Percentiles rank a stretch among this genome's conserved stretches.
These are phyloP conservation scores for Gymnocheta viridis DNA, from an alignment of 2,888 invertebrate species.

Conservation along the genomic window DNA sequence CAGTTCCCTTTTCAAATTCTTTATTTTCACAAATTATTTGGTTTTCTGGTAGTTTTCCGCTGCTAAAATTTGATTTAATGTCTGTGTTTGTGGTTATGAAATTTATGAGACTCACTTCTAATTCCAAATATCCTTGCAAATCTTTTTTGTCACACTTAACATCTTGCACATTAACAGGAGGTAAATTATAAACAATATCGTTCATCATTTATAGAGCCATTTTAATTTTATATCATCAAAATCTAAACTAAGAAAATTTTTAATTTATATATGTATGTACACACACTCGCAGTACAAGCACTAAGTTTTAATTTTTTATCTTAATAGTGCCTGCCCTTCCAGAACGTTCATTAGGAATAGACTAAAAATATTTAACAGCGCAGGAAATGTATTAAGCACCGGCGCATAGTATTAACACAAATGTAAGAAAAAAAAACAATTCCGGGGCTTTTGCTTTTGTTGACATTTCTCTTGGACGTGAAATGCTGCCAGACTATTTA, in stretches of 20 bases:
- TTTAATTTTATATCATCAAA: not conserved
- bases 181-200: constrained; percentile 54
- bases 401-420: constrained; percentile 56
- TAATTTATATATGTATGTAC: not conserved
- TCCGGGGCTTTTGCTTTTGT: constrained; percentile 53
- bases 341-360: constrained; percentile 59
- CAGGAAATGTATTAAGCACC: constrained; percentile 61
- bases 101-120: constrained; percentile 75
- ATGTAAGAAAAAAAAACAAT: constrained; percentile 5
- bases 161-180: constrained; percentile 15
- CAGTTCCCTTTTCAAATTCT: constrained; percentile 69
- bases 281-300: constrained; percentile 20
- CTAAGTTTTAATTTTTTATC: constrained; percentile 18
- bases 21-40: constrained; percentile 39
- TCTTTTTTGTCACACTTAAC: constrained; percentile 38
- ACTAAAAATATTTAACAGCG: constrained; percentile 59
- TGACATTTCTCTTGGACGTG: constrained; percentile 50
- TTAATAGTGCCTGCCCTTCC: constrained; percentile 49
- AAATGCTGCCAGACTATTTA: constrained; percentile 63
- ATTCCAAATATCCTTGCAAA: constrained; percentile 72
- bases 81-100: constrained; percentile 69
- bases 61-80: not conserved
- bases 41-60: constrained; percentile 36
- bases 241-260: constrained; percentile 22
- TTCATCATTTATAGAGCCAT: constrained; percentile 58